These are phyloP conservation scores for Aphodius granarius DNA, from an alignment of 2,888 invertebrate species.

Conservation along the genomic window DNA sequence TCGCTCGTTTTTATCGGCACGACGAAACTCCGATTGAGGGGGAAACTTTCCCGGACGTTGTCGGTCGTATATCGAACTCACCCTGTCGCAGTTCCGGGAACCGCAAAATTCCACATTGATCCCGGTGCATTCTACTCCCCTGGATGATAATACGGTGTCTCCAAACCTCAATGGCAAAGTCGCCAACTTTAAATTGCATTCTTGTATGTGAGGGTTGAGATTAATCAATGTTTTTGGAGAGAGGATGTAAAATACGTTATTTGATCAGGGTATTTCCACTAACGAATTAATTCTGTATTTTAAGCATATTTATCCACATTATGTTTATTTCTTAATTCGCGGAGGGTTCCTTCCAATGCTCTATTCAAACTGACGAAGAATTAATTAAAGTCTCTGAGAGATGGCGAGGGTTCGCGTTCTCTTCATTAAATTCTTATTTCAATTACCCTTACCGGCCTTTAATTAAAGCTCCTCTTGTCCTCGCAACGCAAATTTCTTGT, in stretches of 20 bases:
- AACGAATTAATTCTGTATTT: background rate
- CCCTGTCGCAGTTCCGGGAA: background rate
- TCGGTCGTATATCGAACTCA: background rate
- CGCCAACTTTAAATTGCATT: slow-evolving; percentile 13
- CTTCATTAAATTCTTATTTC: background rate
- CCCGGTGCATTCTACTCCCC: background rate
- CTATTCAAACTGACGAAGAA: background rate
- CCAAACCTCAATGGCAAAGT: background rate
- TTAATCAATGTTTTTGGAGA: background rate
- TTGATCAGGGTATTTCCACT: background rate
- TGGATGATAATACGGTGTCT: background rate
- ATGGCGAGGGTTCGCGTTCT: background rate
- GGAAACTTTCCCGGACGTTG: background rate
- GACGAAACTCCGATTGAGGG: background rate
- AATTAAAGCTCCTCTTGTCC: background rate
- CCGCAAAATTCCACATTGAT: slow-evolving; percentile 13
- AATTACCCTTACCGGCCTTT: background rate
- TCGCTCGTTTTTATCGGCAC: background rate
- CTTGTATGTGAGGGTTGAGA: slow-evolving; percentile 3
- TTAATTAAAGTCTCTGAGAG: background rate
- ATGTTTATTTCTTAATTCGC: background rate
- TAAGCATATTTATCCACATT: background rate
- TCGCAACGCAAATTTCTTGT: background rate
- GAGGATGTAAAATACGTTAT: background rate
- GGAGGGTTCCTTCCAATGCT: background rate